Conservation (phyloP, 2,113 vertebrate species). For the Sciurus niger region DNA sequence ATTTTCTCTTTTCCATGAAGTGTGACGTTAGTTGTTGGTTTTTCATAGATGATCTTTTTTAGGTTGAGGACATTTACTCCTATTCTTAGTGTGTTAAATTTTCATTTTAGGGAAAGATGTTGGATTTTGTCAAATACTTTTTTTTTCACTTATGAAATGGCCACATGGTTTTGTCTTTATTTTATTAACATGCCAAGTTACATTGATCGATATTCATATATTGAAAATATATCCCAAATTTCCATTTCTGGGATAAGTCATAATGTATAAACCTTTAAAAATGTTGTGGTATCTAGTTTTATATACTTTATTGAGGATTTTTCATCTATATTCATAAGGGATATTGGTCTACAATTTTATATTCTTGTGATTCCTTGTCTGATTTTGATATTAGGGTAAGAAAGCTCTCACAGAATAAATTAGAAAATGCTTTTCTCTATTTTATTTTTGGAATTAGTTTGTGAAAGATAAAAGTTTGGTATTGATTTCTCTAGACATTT, state of each 20-base stretch:
- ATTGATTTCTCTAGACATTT: background rate
- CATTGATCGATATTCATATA: background rate
- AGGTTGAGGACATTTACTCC: background rate
- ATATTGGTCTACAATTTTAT: too few relatives aligned
- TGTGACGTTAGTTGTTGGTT: background rate
- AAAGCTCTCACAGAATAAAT: too few relatives aligned
- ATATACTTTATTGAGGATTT: too few relatives aligned
- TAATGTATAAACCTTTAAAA: background rate
- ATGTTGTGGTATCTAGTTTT: background rate
- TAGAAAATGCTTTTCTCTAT: too few relatives aligned
- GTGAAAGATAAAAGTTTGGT: background rate
- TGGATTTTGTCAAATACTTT: background rate
- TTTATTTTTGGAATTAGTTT: too few relatives aligned
- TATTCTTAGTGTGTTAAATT: background rate
- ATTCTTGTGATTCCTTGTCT: too few relatives aligned
- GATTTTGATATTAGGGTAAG: too few relatives aligned
- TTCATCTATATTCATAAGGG: too few relatives aligned
- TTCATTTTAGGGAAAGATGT: background rate
- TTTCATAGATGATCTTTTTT: background rate
- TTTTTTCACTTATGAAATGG: background rate
- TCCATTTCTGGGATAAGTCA: background rate
- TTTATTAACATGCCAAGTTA: background rate
- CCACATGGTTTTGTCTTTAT: background rate
- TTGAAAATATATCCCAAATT: background rate
- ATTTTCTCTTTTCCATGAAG: background rate